Percentiles rank a stretch among this genome's conserved stretches.
These are phyloP conservation scores for Malurus cyaneus DNA, from an alignment of 2,113 vertebrate genomes.

Conservation along the genomic window DNA sequence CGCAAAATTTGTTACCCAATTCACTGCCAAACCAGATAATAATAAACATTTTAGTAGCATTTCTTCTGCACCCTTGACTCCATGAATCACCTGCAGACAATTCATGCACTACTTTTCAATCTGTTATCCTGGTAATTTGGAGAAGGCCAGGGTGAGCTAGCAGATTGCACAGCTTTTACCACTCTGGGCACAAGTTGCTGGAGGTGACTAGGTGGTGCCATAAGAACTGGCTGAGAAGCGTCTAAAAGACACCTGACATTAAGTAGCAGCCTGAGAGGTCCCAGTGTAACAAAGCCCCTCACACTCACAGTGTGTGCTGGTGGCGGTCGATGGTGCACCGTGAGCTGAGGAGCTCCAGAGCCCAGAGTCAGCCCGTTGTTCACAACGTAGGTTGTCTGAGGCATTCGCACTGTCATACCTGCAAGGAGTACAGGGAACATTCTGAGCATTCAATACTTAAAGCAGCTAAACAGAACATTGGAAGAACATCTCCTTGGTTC, in stretches of 20 bases:
- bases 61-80: neutral
- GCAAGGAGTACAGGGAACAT: neutral
- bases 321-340: slow-evolving; percentile 81
- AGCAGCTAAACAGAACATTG: neutral
- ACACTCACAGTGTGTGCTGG: slow-evolving; percentile 73
- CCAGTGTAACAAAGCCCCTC: neutral
- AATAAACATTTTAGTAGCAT: neutral
- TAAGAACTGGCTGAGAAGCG: neutral
- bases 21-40: neutral
- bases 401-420: slow-evolving; percentile 80
- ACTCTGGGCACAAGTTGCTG: neutral
- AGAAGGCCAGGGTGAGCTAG: neutral
- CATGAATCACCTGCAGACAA: neutral
- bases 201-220: neutral
- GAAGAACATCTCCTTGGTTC: neutral
- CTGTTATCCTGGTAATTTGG: neutral
- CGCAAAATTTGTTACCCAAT: neutral
- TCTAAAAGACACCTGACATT: neutral
- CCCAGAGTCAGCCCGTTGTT: slow-evolving; percentile 79
- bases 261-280: neutral
- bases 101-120: neutral
- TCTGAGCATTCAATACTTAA: neutral
- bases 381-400: slow-evolving; percentile 80
- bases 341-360: slow-evolving; percentile 80
- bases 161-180: neutral